These are phyloP conservation scores for Labia minor DNA, from an alignment of 2,888 invertebrate species.

Conservation along the genomic window DNA sequence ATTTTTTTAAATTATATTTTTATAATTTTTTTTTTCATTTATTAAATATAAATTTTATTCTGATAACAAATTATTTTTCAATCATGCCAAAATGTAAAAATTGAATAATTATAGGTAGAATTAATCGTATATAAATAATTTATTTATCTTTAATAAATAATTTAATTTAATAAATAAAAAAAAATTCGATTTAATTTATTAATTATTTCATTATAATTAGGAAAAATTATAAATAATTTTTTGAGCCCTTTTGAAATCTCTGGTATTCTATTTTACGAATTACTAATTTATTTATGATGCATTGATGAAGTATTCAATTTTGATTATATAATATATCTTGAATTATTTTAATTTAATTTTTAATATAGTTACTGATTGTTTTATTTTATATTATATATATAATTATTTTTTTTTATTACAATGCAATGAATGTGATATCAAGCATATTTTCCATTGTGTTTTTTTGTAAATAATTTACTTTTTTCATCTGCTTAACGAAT, in stretches of 20 bases:
- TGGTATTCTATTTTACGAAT: background rate
- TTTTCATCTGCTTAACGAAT: background rate
- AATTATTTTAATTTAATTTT: background rate
- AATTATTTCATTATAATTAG: too few relatives aligned
- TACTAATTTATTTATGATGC: background rate
- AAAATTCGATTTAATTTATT: too few relatives aligned
- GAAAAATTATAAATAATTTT: background rate
- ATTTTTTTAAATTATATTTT: background rate
- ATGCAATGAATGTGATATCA: constrained; percentile 4
- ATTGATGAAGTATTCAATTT: background rate
- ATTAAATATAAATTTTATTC: background rate
- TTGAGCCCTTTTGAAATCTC: background rate
- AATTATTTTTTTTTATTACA: background rate
- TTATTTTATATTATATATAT: too few relatives aligned
- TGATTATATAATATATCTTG: background rate
- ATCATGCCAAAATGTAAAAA: too few relatives aligned
- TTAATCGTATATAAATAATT: too few relatives aligned
- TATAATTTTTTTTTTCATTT: background rate
- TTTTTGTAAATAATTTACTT: background rate
- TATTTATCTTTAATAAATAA: too few relatives aligned
- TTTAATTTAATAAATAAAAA: too few relatives aligned
- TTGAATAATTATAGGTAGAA: too few relatives aligned
- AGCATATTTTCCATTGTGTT: constrained; percentile 13
- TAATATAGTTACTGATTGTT: background rate
- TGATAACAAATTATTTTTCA: too few relatives aligned